Evolutionary conservation across 2,113 vertebrate genomes (phyloP).

Genomic region (Serilophus lunatus): DNA sequence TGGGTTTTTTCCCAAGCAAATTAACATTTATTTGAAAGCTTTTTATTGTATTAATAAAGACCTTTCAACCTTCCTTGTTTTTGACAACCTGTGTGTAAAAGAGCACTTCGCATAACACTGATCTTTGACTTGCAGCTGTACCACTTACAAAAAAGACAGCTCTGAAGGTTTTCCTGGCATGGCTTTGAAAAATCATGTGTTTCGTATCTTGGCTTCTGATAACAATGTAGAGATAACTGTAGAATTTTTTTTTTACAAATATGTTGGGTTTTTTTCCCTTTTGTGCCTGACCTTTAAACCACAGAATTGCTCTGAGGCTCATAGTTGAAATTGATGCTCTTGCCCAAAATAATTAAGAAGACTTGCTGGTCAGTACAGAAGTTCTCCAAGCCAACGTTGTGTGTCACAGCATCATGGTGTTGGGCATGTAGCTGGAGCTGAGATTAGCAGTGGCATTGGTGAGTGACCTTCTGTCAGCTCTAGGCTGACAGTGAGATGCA

Average conservation of each 20-base stretch:
- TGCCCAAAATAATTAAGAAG: neutral
- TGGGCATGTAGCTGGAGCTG: neutral
- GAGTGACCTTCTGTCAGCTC: accelerated
- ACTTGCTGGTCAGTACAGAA: neutral
- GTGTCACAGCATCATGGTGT: accelerated
- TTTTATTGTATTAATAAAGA: slow-evolving; percentile 17
- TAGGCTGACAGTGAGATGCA: accelerated
- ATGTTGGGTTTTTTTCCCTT: neutral
- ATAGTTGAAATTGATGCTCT: neutral
- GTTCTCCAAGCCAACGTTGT: neutral
- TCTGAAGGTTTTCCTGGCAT: slow-evolving; percentile 11
- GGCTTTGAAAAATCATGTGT: neutral
- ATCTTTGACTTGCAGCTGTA: slow-evolving; percentile 57
- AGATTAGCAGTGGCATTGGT: neutral
- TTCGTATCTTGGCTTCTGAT: neutral
- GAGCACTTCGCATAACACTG: neutral
- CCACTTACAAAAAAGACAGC: neutral
- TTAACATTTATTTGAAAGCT: slow-evolving; percentile 28
- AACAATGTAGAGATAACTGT: neutral
- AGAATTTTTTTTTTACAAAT: neutral
- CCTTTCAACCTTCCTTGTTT: slow-evolving; percentile 12
- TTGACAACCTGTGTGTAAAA: slow-evolving; percentile 7
- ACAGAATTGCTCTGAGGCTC: neutral
- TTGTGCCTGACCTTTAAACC: neutral
- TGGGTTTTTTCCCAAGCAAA: slow-evolving; percentile 8